Evolutionary conservation across 2,797 vertebrate species (phyloP).

Genomic region (Trachops cirrhosus): DNA sequence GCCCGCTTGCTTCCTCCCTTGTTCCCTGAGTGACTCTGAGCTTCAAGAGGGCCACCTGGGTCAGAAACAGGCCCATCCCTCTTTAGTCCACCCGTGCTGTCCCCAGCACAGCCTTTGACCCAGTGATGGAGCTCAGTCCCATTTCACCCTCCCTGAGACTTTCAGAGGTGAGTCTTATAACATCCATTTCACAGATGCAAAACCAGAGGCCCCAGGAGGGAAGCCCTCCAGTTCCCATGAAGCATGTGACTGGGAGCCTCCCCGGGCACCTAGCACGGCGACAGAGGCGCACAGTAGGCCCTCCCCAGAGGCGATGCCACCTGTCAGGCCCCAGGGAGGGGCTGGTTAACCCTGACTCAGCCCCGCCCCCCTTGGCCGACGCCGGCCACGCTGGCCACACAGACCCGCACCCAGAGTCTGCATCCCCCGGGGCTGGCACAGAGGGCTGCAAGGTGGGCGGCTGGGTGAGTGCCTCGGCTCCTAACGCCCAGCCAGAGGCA

Average conservation of each 20-base stretch:
- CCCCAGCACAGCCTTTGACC: neutral
- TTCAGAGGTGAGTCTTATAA: neutral
- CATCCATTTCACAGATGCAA: neutral
- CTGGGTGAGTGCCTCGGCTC: neutral
- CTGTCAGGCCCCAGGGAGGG: neutral
- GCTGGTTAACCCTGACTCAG: too few relatives aligned
- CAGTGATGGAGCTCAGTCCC: neutral
- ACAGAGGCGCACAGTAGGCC: neutral
- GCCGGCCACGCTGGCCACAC: neutral
- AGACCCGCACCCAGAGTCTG: neutral
- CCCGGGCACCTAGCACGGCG: rapidly evolving
- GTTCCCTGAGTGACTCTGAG: neutral
- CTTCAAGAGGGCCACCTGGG: neutral
- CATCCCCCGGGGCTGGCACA: neutral
- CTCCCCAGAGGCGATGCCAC: neutral
- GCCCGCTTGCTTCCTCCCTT: neutral
- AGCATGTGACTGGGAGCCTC: neutral
- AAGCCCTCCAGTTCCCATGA: neutral
- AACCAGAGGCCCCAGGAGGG: neutral
- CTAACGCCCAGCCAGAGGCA: neutral
- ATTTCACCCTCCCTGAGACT: neutral
- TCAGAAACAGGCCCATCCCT: neutral
- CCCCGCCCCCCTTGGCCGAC: neutral
- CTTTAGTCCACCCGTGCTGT: rapidly evolving
- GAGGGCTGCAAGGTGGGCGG: neutral